A percentile compares a stretch with the other conserved stretches of the same genome.
Evolutionary conservation across 1,140 invertebrate genomes (phyloP).

Genomic region (Ceratina japonica): DNA sequence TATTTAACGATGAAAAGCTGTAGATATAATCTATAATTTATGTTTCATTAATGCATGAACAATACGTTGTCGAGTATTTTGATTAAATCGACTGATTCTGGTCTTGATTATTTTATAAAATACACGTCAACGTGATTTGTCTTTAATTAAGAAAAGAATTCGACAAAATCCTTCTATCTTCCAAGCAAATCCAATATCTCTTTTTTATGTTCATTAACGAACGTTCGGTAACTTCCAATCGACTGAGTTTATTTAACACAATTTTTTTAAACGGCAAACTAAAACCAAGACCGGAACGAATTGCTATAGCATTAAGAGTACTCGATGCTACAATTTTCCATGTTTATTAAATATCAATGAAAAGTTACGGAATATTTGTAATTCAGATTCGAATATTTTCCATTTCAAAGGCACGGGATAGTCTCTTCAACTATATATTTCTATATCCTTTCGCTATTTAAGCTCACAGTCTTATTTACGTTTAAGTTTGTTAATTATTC

Average conservation of each 20-base stretch:
- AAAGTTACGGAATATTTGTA: background rate
- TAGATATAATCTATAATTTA: too few relatives aligned
- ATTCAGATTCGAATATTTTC: background rate
- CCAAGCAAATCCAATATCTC: too few relatives aligned
- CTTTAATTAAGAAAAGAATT: slow-evolving; percentile 19
- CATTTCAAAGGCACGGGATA: background rate
- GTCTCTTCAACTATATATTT: background rate
- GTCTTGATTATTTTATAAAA: too few relatives aligned
- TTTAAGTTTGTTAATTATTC: background rate
- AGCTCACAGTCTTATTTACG: background rate
- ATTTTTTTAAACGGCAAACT: background rate
- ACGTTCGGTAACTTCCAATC: background rate
- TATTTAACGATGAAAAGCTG: too few relatives aligned
- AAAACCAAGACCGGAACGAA: background rate
- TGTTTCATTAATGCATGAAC: too few relatives aligned
- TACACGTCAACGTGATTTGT: background rate
- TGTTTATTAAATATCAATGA: background rate
- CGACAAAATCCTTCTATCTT: too few relatives aligned
- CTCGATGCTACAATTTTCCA: too few relatives aligned
- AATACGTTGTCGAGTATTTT: too few relatives aligned
- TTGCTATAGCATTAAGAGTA: background rate
- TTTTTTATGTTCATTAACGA: too few relatives aligned
- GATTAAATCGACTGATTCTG: too few relatives aligned
- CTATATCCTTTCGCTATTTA: background rate
- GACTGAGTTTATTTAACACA: background rate